Evolutionary conservation across 2,888 invertebrate genomes (phyloP).

Genomic region (Nomada lathburiana): DNA sequence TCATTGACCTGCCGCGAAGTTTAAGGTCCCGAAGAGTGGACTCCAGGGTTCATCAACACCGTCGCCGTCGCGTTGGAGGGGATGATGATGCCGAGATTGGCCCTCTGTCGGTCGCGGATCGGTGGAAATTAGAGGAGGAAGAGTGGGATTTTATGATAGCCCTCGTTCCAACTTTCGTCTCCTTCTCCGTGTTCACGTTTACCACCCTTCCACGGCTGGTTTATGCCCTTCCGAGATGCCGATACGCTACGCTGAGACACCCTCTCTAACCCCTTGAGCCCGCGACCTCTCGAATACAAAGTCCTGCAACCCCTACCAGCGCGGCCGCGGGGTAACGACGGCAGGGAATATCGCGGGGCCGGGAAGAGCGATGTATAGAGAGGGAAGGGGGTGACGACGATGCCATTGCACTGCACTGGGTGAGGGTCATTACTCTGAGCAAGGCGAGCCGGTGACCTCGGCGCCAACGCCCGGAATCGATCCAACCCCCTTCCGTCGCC

Average conservation of each 20-base stretch:
- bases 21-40: slow-evolving; percentile 72
- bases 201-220: slow-evolving; percentile 10
- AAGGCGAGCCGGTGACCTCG: slow-evolving; percentile 84
- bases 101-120: slow-evolving; percentile 28
- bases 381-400: slow-evolving; percentile 79
- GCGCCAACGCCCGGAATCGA: slow-evolving; percentile 84
- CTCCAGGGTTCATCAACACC: slow-evolving; percentile 67
- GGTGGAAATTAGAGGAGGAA: slow-evolving; percentile 18
- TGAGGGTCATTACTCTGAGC: slow-evolving; percentile 85
- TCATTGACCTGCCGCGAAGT: slow-evolving; percentile 73
- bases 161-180: slow-evolving; percentile 11
- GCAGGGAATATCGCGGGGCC: slow-evolving; percentile 78
- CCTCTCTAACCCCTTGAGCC: slow-evolving; percentile 54
- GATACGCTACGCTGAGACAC: slow-evolving; percentile 52
- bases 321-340: slow-evolving; percentile 75
- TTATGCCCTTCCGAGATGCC: slow-evolving; percentile 22
- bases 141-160: slow-evolving; percentile 51
- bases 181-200: neutral
- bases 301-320: slow-evolving; percentile 69
- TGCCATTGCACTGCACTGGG: slow-evolving; percentile 85
- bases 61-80: slow-evolving; percentile 33
- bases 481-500: slow-evolving; percentile 78
- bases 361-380: slow-evolving; percentile 65
- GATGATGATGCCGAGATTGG: slow-evolving; percentile 63
- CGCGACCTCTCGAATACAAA: slow-evolving; percentile 49